A percentile compares a stretch with the other conserved stretches of the same genome.
Conservation (phyloP, 2,113 vertebrate genomes). For the Ammodytes dubius region DNA sequence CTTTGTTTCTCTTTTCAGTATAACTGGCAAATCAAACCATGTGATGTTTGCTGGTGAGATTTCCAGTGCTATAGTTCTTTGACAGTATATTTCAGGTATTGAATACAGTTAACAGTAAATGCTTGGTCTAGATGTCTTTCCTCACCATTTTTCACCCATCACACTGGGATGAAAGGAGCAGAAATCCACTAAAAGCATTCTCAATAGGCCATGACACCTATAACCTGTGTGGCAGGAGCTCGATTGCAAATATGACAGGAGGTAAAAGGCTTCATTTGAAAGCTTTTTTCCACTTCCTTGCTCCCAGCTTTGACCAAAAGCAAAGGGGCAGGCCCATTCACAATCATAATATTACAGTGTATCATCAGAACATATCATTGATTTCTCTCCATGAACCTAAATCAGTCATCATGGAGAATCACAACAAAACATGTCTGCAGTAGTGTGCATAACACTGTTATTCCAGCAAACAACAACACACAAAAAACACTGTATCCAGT, state of each 20-base stretch:
- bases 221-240: neutral
- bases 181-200: constrained; percentile 1
- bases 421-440: no score
- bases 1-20: neutral
- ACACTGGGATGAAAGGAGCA: neutral
- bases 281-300: neutral
- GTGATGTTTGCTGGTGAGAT: neutral
- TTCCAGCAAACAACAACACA: no score
- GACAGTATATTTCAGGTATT: neutral
- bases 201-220: constrained; percentile 19
- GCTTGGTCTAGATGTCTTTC: neutral
- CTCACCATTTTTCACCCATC: neutral
- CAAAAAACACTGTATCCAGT: no score
- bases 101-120: constrained; percentile 4
- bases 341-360: constrained; percentile 1
- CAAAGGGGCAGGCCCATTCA: constrained; percentile 1
- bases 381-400: no score
- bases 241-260: neutral
- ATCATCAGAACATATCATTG: no score
- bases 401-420: no score
- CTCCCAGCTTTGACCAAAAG: neutral
- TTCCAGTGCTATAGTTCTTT: no score
- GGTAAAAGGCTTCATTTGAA: constrained; percentile 7
- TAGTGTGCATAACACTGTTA: no score
- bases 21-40: neutral